Evolutionary conservation across 2,888 invertebrate species (phyloP).

Genomic region (Drosophila anceps): DNA sequence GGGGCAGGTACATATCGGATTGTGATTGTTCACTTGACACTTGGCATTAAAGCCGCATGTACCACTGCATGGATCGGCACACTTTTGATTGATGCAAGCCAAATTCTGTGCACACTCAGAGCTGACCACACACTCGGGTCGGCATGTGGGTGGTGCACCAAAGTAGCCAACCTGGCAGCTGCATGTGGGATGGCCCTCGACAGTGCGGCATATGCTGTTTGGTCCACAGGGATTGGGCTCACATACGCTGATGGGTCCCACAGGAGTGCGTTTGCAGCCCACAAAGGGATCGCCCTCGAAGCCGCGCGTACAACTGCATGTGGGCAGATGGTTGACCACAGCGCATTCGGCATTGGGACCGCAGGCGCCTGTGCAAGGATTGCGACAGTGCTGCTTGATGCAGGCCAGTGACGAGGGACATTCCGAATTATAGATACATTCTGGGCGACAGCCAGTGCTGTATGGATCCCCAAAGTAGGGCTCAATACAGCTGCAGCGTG

Average conservation of each 20-base stretch:
- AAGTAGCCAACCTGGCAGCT: conserved; percentile 90
- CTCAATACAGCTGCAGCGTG: conserved; percentile 93
- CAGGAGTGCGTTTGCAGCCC: conserved; percentile 88
- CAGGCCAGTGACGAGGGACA: conserved; percentile 92
- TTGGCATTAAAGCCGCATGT: conserved; percentile 91
- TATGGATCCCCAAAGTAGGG: conserved; percentile 95
- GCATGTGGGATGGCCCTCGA: conserved; percentile 91
- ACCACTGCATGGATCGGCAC: conserved; percentile 91
- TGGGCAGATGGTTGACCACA: conserved; percentile 93
- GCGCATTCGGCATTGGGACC: conserved; percentile 93
- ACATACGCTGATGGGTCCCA: conserved; percentile 87
- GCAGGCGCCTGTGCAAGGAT: conserved; percentile 94
- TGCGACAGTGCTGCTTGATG: conserved; percentile 93
- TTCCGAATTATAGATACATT: conserved; percentile 93
- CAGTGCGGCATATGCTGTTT: conserved; percentile 90
- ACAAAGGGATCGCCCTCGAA: conserved; percentile 94
- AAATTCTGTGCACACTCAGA: conserved; percentile 91
- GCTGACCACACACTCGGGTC: conserved; percentile 92
- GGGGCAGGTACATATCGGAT: conserved; percentile 91
- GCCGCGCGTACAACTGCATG: conserved; percentile 91
- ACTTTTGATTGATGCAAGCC: conserved; percentile 92
- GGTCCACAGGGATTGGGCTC: conserved; percentile 92
- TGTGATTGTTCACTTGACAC: conserved; percentile 92
- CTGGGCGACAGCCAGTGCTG: conserved; percentile 93
- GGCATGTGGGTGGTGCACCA: conserved; percentile 91